Percentiles rank a stretch among this genome's conserved stretches.
Conservation (phyloP, 2,797 vertebrate species). For the Rhinichthys osculus region DNA sequence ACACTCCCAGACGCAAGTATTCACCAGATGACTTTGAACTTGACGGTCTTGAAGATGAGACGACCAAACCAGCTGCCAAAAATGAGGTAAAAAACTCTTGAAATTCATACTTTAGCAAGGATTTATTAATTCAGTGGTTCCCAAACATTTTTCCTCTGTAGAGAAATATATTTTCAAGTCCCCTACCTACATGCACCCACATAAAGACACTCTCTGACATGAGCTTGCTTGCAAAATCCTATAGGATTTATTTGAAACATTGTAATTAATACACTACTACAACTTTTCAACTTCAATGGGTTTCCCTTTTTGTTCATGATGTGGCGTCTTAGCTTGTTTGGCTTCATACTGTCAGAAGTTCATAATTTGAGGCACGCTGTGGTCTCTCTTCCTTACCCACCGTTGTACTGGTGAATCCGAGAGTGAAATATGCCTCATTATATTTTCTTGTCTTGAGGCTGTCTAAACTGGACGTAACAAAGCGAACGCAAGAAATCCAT, state of each 20-base stretch:
- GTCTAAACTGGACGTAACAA: too few species aligned
- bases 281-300: not conserved
- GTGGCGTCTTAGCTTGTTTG: not conserved
- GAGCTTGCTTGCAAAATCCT: not conserved
- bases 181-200: not conserved
- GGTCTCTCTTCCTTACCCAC: not conserved
- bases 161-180: not conserved
- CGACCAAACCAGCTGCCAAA: constrained; percentile 55
- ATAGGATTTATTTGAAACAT: not conserved
- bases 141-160: not conserved
- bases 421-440: not conserved
- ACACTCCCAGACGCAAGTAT: constrained; percentile 81
- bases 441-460: not conserved
- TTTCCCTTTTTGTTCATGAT: not conserved
- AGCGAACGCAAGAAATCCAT: too few species aligned
- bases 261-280: not conserved
- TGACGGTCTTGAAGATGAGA: constrained; percentile 75
- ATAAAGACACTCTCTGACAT: not conserved
- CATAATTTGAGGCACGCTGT: not conserved
- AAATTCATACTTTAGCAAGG: not conserved
- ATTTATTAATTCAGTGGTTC: not conserved
- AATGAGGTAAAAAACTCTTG: constrained; percentile 65
- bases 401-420: not conserved
- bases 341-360: not conserved
- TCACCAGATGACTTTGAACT: constrained; percentile 82